Conservation (phyloP, 2,113 vertebrate species). For the Otolemur garnettii region DNA sequence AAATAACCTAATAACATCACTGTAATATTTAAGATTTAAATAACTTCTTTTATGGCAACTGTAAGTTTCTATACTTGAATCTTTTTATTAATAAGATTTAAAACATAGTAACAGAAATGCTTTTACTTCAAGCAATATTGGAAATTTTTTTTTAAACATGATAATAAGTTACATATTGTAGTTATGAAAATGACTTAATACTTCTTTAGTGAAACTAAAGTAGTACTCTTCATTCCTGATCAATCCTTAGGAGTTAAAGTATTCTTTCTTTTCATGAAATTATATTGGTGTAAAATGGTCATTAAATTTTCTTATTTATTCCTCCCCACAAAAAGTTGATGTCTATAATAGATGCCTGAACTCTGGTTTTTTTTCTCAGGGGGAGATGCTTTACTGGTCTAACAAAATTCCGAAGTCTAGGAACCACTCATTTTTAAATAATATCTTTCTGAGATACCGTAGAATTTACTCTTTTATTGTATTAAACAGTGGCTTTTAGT, state of each 20-base stretch:
- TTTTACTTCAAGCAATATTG: slow-evolving; percentile 36
- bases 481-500: neutral
- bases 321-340: neutral
- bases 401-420: slow-evolving; percentile 16
- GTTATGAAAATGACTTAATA: neutral
- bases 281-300: neutral
- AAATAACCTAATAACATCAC: slow-evolving; percentile 13
- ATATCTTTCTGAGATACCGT: neutral
- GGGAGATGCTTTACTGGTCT: neutral
- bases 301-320: neutral
- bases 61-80: neutral
- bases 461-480: slow-evolving; percentile 14
- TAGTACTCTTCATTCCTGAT: slow-evolving; percentile 7
- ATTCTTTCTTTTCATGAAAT: slow-evolving; percentile 50
- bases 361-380: neutral
- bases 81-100: neutral
- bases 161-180: slow-evolving; percentile 2
- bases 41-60: neutral
- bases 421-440: neutral
- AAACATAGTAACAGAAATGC: slow-evolving; percentile 22
- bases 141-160: neutral
- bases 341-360: neutral
- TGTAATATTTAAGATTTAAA: slow-evolving; percentile 36
- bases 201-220: neutral
- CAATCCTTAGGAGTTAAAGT: slow-evolving; percentile 30